These are phyloP conservation scores for Tenthredo notha DNA, from an alignment of 2,888 invertebrate species.

Conservation along the genomic window DNA sequence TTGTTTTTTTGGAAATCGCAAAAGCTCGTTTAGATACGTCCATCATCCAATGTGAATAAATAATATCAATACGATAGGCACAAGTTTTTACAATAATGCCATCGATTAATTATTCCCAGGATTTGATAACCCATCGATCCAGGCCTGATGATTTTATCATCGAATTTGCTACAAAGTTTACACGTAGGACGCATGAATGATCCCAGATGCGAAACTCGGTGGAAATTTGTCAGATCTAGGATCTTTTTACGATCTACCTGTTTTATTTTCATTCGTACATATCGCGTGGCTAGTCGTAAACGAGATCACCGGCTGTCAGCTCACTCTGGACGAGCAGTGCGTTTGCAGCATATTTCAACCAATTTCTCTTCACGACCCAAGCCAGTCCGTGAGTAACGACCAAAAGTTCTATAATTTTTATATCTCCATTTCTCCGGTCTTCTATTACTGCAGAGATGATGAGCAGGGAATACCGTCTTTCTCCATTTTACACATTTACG, in stretches of 20 bases:
- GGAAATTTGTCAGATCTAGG: slow-evolving; percentile 12
- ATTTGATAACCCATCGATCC: slow-evolving; percentile 6
- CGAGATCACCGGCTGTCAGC: slow-evolving; percentile 28
- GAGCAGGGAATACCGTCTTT: not conserved
- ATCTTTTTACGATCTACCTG: not conserved
- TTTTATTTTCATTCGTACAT: slow-evolving; percentile 11
- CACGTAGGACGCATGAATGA: not conserved
- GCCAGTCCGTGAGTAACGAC: slow-evolving; percentile 17
- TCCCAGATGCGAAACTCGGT: not conserved
- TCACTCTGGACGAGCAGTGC: not conserved
- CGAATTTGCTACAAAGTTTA: not conserved
- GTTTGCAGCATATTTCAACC: not conserved
- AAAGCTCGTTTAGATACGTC: not conserved
- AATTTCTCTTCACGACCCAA: slow-evolving; percentile 9
- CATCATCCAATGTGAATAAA: not conserved
- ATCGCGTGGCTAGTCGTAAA: slow-evolving; percentile 32
- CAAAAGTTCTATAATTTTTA: slow-evolving; percentile 43
- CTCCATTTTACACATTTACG: slow-evolving; percentile 8
- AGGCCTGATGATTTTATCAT: not conserved
- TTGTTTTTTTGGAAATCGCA: not conserved
- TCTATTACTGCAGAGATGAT: not conserved
- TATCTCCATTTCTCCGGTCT: slow-evolving; percentile 29
- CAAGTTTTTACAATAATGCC: not conserved
- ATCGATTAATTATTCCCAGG: not conserved
- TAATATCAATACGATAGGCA: not conserved